Conservation (phyloP, 53 echinoderm and acorn worm genomes). For the Luidia sarsii region DNA sequence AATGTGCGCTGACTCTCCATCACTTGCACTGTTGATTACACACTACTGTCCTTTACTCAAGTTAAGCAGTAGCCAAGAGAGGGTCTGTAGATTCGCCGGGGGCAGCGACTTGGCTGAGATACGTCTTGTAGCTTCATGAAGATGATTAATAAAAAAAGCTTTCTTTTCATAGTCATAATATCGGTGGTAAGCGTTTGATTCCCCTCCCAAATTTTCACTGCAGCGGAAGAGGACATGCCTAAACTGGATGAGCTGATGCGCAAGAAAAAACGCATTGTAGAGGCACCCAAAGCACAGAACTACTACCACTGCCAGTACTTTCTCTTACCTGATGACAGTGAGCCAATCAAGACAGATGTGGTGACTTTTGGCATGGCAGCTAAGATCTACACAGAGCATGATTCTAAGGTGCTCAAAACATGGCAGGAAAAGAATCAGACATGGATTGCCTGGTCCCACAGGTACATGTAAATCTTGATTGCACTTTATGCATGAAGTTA, state of each 20-base stretch:
- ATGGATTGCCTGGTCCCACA: conserved; percentile 99
- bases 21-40: no score
- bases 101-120: not conserved
- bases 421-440: conserved; percentile 99
- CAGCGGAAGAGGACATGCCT: conserved; percentile 79
- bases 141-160: not conserved
- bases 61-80: no score
- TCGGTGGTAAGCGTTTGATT: no score
- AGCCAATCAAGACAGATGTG: conserved; percentile 88
- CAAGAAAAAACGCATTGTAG: conserved; percentile 94
- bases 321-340: conserved; percentile 90
- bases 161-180: no score
- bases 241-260: conserved; percentile 92
- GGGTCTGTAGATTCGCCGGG: no score
- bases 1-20: no score
- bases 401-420: conserved; percentile 97
- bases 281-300: conserved; percentile 94
- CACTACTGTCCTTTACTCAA: no score
- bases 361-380: conserved; percentile 99
- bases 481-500: no score
- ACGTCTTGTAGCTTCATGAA: not conserved
- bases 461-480: no score
- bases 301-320: conserved; percentile 99
- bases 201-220: no score
- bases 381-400: conserved; percentile 98